Evolutionary conservation across 1,140 invertebrate genomes (phyloP).

Genomic region (Onthophagus taurus): DNA sequence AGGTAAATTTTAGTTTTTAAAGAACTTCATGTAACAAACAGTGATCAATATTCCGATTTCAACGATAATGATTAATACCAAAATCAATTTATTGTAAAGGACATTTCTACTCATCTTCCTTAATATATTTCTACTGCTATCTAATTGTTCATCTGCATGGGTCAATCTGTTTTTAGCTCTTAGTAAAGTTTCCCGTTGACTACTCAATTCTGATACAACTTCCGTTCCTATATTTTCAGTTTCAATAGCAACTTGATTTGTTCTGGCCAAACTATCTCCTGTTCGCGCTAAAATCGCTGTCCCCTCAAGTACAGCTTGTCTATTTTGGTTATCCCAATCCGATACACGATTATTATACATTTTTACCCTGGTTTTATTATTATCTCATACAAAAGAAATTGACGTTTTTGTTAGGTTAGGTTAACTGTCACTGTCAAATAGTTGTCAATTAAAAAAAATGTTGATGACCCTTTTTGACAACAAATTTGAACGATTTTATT

Average conservation of each 20-base stretch:
- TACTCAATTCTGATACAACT: slow-evolving; percentile 46
- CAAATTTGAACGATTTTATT: too few species aligned
- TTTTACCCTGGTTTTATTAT: too few species aligned
- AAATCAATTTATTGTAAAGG: slow-evolving; percentile 41
- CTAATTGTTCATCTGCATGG: slow-evolving; percentile 40
- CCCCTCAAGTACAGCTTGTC: slow-evolving; percentile 47
- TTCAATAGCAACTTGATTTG: slow-evolving; percentile 64
- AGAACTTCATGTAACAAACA: slow-evolving; percentile 25
- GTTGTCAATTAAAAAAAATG: too few species aligned
- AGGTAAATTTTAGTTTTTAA: slow-evolving; percentile 18
- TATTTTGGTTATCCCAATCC: slow-evolving; percentile 44
- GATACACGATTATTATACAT: slow-evolving; percentile 5
- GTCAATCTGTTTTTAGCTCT: slow-evolving; percentile 39
- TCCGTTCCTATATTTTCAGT: slow-evolving; percentile 70
- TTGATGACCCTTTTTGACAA: too few species aligned
- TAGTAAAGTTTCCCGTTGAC: slow-evolving; percentile 41
- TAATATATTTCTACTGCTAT: slow-evolving; percentile 35
- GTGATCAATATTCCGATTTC: slow-evolving; percentile 33
- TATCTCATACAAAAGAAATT: too few species aligned
- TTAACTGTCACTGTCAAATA: background rate
- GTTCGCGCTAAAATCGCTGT: slow-evolving; percentile 51
- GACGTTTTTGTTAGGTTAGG: background rate
- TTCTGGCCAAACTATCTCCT: slow-evolving; percentile 54
- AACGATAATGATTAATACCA: slow-evolving; percentile 40
- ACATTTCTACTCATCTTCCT: slow-evolving; percentile 39